phyloP scores from a whole-genome alignment of 2,797 vertebrate species.

The Anabacerthia variegaticeps region DNA sequence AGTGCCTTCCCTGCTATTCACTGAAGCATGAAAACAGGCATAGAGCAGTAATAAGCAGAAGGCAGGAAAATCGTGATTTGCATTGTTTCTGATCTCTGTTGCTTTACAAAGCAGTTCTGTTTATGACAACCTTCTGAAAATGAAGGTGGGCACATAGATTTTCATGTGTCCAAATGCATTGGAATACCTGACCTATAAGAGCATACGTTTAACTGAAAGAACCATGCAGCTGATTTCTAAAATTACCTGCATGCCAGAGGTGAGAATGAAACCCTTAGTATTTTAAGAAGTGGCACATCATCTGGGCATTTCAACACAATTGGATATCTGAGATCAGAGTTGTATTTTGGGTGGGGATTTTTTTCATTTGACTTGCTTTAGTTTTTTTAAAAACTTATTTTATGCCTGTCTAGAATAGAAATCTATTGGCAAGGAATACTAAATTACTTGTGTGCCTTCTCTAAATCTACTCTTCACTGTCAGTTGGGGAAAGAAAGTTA shows the following conservation, averaged over 20 bases:
- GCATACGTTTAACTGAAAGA: background rate
- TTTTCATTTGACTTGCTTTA: background rate
- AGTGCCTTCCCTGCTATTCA: background rate
- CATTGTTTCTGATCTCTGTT: background rate
- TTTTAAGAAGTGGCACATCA: background rate
- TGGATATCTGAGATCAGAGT: background rate
- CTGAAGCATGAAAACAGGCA: background rate
- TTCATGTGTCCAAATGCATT: accelerated
- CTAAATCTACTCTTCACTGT: background rate
- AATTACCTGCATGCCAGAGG: background rate
- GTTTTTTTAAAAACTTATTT: background rate
- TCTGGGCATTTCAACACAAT: background rate
- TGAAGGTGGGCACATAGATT: background rate
- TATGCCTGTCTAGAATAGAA: slow-evolving; percentile 5
- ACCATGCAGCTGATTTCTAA: background rate
- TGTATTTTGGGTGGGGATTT: background rate
- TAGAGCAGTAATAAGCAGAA: background rate
- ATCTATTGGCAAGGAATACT: background rate
- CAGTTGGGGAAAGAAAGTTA: slow-evolving; percentile 14
- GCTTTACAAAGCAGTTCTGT: background rate
- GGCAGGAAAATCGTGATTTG: background rate
- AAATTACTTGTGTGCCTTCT: background rate
- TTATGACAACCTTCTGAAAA: background rate
- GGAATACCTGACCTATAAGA: background rate
- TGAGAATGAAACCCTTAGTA: background rate